These are phyloP conservation scores for Myotis myotis DNA, from an alignment of 2,797 vertebrate species.

Conservation along the genomic window DNA sequence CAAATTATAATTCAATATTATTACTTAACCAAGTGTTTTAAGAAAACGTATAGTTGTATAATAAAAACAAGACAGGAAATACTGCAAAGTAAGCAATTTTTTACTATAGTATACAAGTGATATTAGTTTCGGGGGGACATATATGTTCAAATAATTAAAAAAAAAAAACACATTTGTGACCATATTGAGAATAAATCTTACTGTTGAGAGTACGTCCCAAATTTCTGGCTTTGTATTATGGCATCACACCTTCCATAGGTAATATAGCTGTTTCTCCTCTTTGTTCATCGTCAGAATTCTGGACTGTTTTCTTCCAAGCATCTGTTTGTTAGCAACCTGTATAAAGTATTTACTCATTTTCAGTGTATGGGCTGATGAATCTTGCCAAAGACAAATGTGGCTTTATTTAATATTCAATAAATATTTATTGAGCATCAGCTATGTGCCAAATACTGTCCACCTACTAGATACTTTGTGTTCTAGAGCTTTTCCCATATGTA, in stretches of 20 bases:
- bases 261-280: not conserved
- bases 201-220: not conserved
- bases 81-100: not conserved
- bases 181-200: not conserved
- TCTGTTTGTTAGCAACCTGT: not conserved
- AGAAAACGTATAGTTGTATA: not conserved
- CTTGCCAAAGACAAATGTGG: not conserved
- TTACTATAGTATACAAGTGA: not conserved
- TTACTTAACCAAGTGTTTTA: not conserved
- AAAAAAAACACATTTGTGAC: not conserved
- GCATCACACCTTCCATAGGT: not conserved
- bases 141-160: not conserved
- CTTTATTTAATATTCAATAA: slow-evolving; percentile 17
- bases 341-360: not conserved
- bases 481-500: not conserved
- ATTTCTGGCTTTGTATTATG: not conserved
- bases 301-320: not conserved
- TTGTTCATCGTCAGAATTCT: not conserved
- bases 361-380: not conserved
- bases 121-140: not conserved
- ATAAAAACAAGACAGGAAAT: not conserved
- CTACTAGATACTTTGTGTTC: not conserved
- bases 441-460: not conserved
- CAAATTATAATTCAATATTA: not conserved
- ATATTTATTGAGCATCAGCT: not conserved